Evolutionary conservation across 2,888 invertebrate genomes (phyloP).

Genomic region (Ellobium chinense): DNA sequence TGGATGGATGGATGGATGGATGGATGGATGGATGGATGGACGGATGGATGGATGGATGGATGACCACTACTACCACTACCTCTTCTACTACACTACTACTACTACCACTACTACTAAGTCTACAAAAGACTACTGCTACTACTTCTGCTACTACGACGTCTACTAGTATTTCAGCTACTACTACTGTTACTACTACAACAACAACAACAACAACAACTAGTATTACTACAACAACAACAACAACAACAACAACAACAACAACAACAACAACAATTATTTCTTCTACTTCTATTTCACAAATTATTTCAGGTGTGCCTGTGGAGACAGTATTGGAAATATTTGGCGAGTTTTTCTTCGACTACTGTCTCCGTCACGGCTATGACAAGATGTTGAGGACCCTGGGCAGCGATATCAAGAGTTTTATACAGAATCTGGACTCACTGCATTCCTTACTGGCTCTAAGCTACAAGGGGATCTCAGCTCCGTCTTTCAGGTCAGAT

Average conservation of each 20-base stretch:
- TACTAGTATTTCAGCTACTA: no score
- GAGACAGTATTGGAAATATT: slow-evolving; percentile 74
- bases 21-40: no score
- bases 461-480: slow-evolving; percentile 75
- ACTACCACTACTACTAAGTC: no score
- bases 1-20: no score
- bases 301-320: slow-evolving; percentile 68
- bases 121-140: no score
- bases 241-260: not conserved
- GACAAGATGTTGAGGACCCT: slow-evolving; percentile 75
- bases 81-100: no score
- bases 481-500: slow-evolving; percentile 76
- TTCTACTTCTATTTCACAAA: slow-evolving; percentile 3
- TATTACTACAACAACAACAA: no score
- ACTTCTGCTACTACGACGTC: no score
- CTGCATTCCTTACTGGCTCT: slow-evolving; percentile 75
- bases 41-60: no score
- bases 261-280: not conserved
- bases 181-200: slow-evolving; percentile 6
- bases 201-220: no score
- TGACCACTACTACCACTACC: no score
- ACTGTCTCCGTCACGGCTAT: slow-evolving; percentile 74
- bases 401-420: slow-evolving; percentile 72
- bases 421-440: slow-evolving; percentile 77
- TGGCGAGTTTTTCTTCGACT: slow-evolving; percentile 75